These are phyloP conservation scores for Limnothrissa miodon DNA, from an alignment of 2,113 vertebrate genomes.

Conservation along the genomic window DNA sequence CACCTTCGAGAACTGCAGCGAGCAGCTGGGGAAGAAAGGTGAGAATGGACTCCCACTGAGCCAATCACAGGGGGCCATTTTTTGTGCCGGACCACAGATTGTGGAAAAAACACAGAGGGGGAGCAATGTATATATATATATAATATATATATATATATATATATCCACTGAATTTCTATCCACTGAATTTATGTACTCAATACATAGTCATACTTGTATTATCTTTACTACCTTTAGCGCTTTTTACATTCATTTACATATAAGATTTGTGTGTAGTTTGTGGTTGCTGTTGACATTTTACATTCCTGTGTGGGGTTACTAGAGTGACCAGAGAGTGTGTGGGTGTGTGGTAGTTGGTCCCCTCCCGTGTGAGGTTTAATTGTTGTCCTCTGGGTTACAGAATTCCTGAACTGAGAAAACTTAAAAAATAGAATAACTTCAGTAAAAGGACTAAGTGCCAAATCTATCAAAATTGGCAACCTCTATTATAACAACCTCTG, in stretches of 20 bases:
- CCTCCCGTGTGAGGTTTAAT: too few species aligned
- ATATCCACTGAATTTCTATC: not conserved
- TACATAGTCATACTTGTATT: too few species aligned
- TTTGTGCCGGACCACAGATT: not conserved
- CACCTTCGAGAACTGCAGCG: conserved; percentile 92
- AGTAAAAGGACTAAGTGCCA: not conserved
- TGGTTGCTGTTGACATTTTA: not conserved
- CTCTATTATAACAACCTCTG: not conserved
- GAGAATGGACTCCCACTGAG: conserved; percentile 24
- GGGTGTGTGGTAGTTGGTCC: not conserved
- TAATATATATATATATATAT: not conserved
- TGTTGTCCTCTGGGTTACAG: not conserved
- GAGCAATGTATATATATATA: not conserved
- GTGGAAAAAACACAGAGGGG: not conserved
- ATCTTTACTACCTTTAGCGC: not conserved
- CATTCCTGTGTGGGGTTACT: not conserved
- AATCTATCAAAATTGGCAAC: not conserved
- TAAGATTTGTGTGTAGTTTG: not conserved
- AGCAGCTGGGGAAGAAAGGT: conserved; percentile 92
- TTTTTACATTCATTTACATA: not conserved
- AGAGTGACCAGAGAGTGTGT: not conserved
- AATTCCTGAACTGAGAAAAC: not conserved
- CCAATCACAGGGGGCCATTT: not conserved
- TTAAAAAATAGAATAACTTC: not conserved
- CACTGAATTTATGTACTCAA: too few species aligned